Evolutionary conservation across 2,797 vertebrate genomes (phyloP).

Genomic region (Mareca penelope): DNA sequence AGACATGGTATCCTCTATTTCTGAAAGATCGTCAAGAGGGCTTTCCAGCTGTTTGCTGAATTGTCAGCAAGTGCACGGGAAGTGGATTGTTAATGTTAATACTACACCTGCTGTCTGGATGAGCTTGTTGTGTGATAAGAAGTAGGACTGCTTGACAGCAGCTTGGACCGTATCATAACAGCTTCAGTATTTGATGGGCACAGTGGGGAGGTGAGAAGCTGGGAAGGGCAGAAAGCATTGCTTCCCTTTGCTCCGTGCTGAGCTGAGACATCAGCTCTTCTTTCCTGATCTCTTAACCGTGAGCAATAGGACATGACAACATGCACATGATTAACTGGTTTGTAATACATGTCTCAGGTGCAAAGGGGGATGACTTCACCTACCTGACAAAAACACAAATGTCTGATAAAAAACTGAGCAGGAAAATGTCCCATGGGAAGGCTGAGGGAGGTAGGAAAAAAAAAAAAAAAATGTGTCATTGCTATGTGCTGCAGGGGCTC

Average conservation of each 20-base stretch:
- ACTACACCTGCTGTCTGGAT: not conserved
- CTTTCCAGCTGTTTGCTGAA: not conserved
- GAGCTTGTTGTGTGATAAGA: not conserved
- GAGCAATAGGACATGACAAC: not conserved
- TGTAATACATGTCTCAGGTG: not conserved
- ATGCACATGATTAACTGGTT: not conserved
- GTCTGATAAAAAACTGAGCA: not conserved
- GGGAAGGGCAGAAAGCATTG: not conserved
- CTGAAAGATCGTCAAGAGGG: not conserved
- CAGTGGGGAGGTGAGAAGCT: not conserved
- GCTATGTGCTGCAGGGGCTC: not conserved
- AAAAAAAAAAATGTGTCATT: not conserved
- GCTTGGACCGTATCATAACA: not conserved
- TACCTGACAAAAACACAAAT: not conserved
- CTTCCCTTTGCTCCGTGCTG: not conserved
- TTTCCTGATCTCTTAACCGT: not conserved
- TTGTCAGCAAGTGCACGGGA: not conserved
- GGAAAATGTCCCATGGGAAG: not conserved
- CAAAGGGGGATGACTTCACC: not conserved
- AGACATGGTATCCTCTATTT: not conserved
- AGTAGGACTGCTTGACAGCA: not conserved
- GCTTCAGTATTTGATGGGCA: not conserved
- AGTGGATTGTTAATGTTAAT: not conserved
- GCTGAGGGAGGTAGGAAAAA: not conserved
- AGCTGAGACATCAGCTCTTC: not conserved